These are phyloP conservation scores for Eolophus roseicapilla DNA, from an alignment of 2,113 vertebrate genomes.

Conservation along the genomic window DNA sequence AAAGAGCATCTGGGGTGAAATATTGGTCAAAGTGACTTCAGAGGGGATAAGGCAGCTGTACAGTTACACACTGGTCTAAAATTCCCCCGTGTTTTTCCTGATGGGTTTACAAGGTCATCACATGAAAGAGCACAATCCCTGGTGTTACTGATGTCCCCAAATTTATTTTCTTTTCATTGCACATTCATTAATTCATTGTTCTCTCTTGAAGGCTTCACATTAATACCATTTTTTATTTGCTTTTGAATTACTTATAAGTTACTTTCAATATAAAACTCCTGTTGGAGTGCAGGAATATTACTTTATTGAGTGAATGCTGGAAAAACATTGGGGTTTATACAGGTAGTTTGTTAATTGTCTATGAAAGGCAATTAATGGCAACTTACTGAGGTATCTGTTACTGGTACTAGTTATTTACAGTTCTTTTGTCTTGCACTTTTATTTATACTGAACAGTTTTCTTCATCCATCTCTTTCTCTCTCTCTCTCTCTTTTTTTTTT, in stretches of 20 bases:
- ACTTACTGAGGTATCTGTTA: constrained; percentile 34
- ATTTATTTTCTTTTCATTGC: neutral
- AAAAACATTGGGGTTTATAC: neutral
- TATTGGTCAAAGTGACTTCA: neutral
- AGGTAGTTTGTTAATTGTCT: constrained; percentile 31
- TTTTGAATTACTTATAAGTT: neutral
- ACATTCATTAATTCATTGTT: neutral
- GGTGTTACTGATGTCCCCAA: neutral
- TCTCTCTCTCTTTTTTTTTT: constrained; percentile 70
- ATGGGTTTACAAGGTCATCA: neutral
- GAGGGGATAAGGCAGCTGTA: neutral
- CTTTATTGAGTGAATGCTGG: constrained; percentile 5
- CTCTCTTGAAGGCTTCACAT: neutral
- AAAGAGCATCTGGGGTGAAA: neutral
- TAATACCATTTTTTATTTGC: neutral
- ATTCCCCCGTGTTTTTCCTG: neutral
- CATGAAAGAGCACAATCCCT: neutral
- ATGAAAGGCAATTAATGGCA: constrained; percentile 38
- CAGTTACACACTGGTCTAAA: neutral
- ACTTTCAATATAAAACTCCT: neutral
- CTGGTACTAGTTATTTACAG: constrained; percentile 58
- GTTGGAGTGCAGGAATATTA: neutral
- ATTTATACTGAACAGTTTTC: constrained; percentile 68
- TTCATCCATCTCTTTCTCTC: constrained; percentile 77
- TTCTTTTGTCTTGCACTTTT: constrained; percentile 72